These are phyloP conservation scores for Peromyscus eremicus DNA, from an alignment of 2,797 vertebrate genomes.

Conservation along the genomic window DNA sequence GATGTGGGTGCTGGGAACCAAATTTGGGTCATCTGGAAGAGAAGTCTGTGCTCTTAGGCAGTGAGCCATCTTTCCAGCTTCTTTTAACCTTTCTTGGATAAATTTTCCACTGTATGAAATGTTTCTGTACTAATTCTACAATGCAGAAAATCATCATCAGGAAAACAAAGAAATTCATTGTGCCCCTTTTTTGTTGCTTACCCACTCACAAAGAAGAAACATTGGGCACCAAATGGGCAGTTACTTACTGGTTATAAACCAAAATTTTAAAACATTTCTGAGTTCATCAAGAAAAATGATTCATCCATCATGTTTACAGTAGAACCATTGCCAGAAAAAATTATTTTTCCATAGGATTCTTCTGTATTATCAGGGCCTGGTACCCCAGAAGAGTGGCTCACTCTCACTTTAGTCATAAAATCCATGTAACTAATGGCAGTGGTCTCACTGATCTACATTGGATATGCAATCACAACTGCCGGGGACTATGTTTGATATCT, in stretches of 20 bases:
- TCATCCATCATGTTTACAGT: constrained; percentile 12
- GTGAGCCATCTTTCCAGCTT: background rate
- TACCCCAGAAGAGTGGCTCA: background rate
- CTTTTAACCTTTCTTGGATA: background rate
- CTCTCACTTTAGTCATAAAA: background rate
- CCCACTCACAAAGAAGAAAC: background rate
- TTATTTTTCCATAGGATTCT: background rate
- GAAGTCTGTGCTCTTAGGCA: background rate
- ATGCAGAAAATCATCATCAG: background rate
- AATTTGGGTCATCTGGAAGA: background rate
- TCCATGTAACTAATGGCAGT: background rate
- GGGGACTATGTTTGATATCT: background rate
- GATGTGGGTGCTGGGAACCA: background rate
- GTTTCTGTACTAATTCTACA: background rate
- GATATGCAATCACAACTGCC: background rate
- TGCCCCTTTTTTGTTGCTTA: background rate
- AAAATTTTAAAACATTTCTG: background rate
- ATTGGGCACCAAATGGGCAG: background rate
- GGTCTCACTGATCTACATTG: background rate
- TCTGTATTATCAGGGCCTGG: background rate
- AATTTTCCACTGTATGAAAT: background rate
- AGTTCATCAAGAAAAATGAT: background rate
- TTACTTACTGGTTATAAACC: background rate
- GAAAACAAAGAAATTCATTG: background rate
- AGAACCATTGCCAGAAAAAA: background rate